Percentiles rank a stretch among this genome's conserved stretches.
Conservation (phyloP, 2,888 invertebrate species). For the Leptopterna dolabrata region DNA sequence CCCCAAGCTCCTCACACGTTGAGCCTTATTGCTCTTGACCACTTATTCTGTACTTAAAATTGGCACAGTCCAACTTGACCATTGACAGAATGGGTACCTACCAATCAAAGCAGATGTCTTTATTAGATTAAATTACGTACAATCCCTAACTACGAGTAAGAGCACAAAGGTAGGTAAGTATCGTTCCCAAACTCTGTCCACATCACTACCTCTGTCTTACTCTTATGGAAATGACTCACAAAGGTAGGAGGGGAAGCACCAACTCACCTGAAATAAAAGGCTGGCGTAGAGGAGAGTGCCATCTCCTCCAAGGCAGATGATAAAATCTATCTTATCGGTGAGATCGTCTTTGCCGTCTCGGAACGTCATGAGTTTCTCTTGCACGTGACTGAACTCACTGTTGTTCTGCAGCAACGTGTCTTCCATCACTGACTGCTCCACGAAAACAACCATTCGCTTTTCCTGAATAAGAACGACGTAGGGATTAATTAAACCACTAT, state of each 20-base stretch:
- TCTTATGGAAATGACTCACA: conserved; percentile 8
- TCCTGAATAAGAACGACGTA: conserved; percentile 72
- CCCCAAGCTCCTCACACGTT: no score
- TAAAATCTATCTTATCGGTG: conserved; percentile 96
- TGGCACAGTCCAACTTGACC: no score
- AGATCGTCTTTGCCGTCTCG: conserved; percentile 92
- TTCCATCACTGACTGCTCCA: conserved; percentile 90
- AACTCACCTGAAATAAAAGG: conserved; percentile 80
- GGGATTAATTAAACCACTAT: neutral
- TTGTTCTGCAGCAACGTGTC: conserved; percentile 83
- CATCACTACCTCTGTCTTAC: no score
- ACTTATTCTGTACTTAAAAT: no score
- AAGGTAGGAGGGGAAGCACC: no score
- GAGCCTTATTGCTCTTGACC: no score
- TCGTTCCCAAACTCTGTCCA: no score
- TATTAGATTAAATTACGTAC: no score
- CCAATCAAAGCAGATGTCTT: no score
- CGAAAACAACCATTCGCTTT: conserved; percentile 95
- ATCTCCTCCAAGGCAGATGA: conserved; percentile 95
- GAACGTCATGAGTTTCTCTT: conserved; percentile 86
- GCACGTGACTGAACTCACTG: conserved; percentile 73
- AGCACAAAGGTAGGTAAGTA: no score
- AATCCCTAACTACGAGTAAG: no score
- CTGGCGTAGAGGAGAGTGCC: conserved; percentile 97
- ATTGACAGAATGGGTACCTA: no score